These are phyloP conservation scores for Cheilosia soror DNA, from an alignment of 2,888 invertebrate species.

Conservation along the genomic window DNA sequence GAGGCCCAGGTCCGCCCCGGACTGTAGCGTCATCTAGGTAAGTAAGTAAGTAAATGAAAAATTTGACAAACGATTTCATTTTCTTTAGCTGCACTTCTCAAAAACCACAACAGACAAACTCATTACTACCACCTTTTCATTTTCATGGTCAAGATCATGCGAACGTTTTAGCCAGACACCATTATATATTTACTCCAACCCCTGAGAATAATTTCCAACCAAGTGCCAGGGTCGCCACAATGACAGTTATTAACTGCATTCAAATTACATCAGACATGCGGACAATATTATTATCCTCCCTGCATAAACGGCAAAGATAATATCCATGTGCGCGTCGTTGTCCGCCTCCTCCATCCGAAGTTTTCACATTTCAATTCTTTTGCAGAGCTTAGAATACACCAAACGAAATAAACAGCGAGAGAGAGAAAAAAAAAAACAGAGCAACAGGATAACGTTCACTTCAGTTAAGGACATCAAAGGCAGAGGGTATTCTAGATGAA, in stretches of 20 bases:
- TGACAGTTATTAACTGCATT: conserved; percentile 39
- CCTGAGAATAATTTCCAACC: background rate
- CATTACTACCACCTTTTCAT: too few relatives aligned
- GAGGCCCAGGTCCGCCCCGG: too few relatives aligned
- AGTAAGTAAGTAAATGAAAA: too few relatives aligned
- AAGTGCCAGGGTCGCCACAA: conserved; percentile 26
- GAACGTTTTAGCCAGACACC: too few relatives aligned
- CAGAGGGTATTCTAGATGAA: conserved; percentile 57
- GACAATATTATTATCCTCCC: conserved; percentile 3
- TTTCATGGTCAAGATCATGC: too few relatives aligned
- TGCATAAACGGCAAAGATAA: conserved; percentile 24
- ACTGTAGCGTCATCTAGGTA: too few relatives aligned
- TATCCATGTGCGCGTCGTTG: background rate
- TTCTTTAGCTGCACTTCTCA: too few relatives aligned
- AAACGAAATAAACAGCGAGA: background rate
- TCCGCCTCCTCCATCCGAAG: background rate
- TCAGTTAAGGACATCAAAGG: conserved; percentile 62
- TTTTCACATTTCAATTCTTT: conserved; percentile 51
- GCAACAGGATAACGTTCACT: conserved; percentile 30
- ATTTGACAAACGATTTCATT: too few relatives aligned
- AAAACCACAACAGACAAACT: too few relatives aligned
- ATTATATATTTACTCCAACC: too few relatives aligned
- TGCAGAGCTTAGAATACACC: conserved; percentile 38
- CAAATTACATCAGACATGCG: conserved; percentile 17
- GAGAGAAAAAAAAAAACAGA: background rate